Evolutionary conservation across 92 coral and sea anemone species (phyloP).

Genomic region (Palythoa grandiflora): DNA sequence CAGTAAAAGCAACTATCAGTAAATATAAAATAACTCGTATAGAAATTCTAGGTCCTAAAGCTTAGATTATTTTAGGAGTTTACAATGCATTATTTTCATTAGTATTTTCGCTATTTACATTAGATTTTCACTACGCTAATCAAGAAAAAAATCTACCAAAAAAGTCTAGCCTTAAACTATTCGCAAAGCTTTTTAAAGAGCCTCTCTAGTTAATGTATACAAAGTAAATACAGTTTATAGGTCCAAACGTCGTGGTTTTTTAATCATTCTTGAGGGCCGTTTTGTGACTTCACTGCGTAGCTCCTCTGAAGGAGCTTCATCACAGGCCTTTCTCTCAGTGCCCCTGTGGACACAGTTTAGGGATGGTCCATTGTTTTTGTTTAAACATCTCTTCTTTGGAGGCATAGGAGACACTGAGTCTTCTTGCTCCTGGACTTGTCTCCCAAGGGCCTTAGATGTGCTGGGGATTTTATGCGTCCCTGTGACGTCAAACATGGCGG

Average conservation of each 20-base stretch:
- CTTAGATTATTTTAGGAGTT: too few relatives aligned
- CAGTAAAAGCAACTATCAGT: neutral
- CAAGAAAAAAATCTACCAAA: too few relatives aligned
- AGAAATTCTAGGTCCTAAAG: neutral
- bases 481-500: neutral
- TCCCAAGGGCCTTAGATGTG: conserved; percentile 28
- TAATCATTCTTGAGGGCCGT: conserved; percentile 14
- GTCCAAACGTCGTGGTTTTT: conserved; percentile 39
- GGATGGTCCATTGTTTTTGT: neutral
- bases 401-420: neutral
- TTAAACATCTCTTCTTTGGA: conserved; percentile 22
- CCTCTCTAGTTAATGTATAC: neutral
- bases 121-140: too few relatives aligned
- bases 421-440: neutral
- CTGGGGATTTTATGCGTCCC: neutral
- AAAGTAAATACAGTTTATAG: conserved; percentile 19
- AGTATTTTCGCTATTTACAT: neutral
- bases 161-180: neutral
- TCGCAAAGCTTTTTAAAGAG: neutral
- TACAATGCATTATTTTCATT: too few relatives aligned
- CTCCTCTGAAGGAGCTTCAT: conserved; percentile 31
- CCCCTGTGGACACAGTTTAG: neutral
- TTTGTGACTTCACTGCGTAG: neutral
- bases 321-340: conserved; percentile 34
- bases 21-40: neutral